Evolutionary conservation across 2,888 invertebrate genomes (phyloP), one percentile per base, ranked within the genome.

Genomic region (Ferdinandea cuprea): DNA sequence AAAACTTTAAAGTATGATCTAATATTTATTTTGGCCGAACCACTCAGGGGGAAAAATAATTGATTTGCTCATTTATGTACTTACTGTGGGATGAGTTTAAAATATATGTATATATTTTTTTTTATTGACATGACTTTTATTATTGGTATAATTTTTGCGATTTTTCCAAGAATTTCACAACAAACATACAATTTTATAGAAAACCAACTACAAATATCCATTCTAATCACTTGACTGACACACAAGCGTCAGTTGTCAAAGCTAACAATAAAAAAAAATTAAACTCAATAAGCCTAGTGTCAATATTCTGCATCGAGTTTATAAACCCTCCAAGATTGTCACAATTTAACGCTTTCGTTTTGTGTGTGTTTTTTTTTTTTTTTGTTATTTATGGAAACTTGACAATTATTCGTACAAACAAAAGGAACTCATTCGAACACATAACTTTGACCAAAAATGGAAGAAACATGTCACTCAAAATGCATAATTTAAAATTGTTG

Each of bases 11-110:
- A 44, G 44, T n/a, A 48, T 48, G 25, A 48, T 7, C 13, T 25
- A 48, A 48, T 48, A 48, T 48, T 48, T 25, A 17, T 13, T 48
- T 48, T 48, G 28, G 9, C 17, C 19, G 2, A 46, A 48, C 48
- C 48, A 25, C 48, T 48, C 7, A 25, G 25, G n/a, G 13, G n/a
- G 48, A 13, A 28, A 25, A 48, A 28, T 48, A 48, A 25, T 25
- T 25, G 25, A 25, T 25, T 25, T 25, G 25, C n/a, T n/a, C n/a
- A n/a, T n/a, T n/a, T 25, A 2, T 25, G 25, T 25, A 3, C 5
- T 25, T 25, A 25, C 25, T 25, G 25, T 25, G 25, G 25, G 25
- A 25, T 25, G 5, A 25, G 25, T n/a, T n/a, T n/a, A n/a, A n/a
- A n/a, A n/a, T n/a, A n/a, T n/a, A 5, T 25, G 25, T 25, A 5